Evolutionary conservation across 2,113 vertebrate species (phyloP).

Genomic region (Phylloscopus trochiloides): DNA sequence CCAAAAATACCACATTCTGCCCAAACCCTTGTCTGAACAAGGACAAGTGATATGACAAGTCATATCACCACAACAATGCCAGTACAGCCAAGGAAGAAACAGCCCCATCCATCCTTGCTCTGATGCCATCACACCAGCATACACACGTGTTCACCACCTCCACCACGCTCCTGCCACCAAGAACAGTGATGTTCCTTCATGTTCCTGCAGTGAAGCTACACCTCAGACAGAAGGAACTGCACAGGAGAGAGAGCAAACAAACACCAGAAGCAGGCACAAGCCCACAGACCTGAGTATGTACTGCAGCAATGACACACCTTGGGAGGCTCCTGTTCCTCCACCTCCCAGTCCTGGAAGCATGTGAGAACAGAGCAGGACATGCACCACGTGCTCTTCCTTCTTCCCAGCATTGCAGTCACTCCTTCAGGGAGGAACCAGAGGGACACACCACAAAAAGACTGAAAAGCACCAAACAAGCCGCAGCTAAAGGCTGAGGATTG

Average conservation of each 20-base stretch:
- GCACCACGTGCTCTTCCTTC: background rate
- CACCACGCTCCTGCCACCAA: rapidly evolving
- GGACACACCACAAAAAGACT: background rate
- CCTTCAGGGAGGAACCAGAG: background rate
- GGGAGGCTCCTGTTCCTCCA: background rate
- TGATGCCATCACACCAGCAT: rapidly evolving
- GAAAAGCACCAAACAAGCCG: background rate
- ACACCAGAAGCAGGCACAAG: background rate
- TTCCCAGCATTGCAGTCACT: background rate
- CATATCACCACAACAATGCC: background rate
- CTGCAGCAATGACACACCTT: background rate
- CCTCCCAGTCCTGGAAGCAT: background rate
- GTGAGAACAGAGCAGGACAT: constrained; percentile 1
- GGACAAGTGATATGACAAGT: background rate
- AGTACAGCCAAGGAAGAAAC: background rate
- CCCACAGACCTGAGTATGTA: background rate
- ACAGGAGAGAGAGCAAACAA: background rate
- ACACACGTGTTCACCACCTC: rapidly evolving
- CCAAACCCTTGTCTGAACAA: background rate
- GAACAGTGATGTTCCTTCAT: background rate
- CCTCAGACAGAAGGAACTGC: background rate
- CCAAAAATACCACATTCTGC: background rate
- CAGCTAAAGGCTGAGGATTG: background rate
- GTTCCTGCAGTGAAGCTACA: background rate
- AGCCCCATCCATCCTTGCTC: background rate